Evolutionary conservation across 2,797 vertebrate genomes (phyloP), one percentile per base, ranked within the genome.

Genomic region (Tokudaia tokunoshimensis): DNA sequence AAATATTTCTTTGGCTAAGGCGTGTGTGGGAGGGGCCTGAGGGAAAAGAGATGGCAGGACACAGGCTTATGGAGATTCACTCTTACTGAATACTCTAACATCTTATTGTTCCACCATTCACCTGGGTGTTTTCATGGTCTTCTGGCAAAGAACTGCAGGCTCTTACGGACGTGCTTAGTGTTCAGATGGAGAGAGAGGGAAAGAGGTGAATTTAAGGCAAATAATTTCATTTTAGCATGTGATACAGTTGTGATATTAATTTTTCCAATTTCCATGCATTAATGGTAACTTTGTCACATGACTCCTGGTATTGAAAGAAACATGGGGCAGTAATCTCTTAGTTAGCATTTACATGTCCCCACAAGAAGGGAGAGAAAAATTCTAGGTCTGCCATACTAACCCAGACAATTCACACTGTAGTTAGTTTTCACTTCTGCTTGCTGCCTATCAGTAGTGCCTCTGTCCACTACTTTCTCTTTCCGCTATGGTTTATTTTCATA

Each of bases 1-100:
- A 72, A 19, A 75, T 95, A 82, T 63, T 93, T 94, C 26, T 96
- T 92, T 94, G 57, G 47, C 22, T 90, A 15, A 76, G 12, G 2
- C 26, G 10, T 75, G 74, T 26, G 11, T 26, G 3, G 12, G 6
- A n/a, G 6, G 34, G 3, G 59, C n/a, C 11, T 61, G 1, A 81
- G 92, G 57, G 57, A 52, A 92, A 86, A 91, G 2, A 90, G 90
- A 67, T 31, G 26, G 29, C n/a, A 11, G n/a, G 72, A 84, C 15
- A 70, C 11, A 50, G 34, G 3, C 26, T 95, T 90, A 88, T 78
- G 75, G 34, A n/a, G 2, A 72, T 57, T 92, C 93, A 31, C 31
- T 92, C 44, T 92, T 44, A 57, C 19, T 47, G 63, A 80, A 50
- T 24, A 78, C 59, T 85, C 24, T 3, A 91, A 65, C 7, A 70